Evolutionary conservation across 2,797 vertebrate species (phyloP).

Genomic region (Lagocephalus sceleratus): DNA sequence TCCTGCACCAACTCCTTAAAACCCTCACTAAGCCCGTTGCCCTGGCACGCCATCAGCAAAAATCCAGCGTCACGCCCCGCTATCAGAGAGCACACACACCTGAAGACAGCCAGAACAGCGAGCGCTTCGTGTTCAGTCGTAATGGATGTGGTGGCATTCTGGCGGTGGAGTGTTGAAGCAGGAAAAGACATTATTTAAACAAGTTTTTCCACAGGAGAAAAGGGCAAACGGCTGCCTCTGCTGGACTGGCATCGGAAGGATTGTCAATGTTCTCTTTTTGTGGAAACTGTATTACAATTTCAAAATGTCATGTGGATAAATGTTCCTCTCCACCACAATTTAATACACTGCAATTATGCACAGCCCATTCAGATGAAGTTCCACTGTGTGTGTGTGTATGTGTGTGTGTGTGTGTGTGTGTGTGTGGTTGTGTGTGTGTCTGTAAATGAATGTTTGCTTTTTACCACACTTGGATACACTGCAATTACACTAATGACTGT

Average conservation of each 20-base stretch:
- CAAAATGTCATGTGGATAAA: constrained; percentile 53
- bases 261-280: constrained; percentile 23
- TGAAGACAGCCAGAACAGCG: constrained; percentile 38
- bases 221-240: constrained; percentile 22
- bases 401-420: neutral
- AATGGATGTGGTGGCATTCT: constrained; percentile 59
- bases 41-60: no score
- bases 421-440: no score
- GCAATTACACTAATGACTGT: constrained; percentile 51
- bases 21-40: no score
- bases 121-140: constrained; percentile 43
- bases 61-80: no score
- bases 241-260: constrained; percentile 19
- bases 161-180: constrained; percentile 38
- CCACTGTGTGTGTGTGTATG: constrained; percentile 39
- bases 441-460: constrained; percentile 45
- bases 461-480: constrained; percentile 51
- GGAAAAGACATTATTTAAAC: constrained; percentile 53
- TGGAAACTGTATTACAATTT: constrained; percentile 53
- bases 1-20: no score
- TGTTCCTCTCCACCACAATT: constrained; percentile 37
- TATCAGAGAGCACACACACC: neutral
- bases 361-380: constrained; percentile 52
- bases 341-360: constrained; percentile 59
- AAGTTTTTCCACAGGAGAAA: constrained; percentile 67